Conservation (phyloP, 2,888 invertebrate genomes). For the Macropis europaea region DNA sequence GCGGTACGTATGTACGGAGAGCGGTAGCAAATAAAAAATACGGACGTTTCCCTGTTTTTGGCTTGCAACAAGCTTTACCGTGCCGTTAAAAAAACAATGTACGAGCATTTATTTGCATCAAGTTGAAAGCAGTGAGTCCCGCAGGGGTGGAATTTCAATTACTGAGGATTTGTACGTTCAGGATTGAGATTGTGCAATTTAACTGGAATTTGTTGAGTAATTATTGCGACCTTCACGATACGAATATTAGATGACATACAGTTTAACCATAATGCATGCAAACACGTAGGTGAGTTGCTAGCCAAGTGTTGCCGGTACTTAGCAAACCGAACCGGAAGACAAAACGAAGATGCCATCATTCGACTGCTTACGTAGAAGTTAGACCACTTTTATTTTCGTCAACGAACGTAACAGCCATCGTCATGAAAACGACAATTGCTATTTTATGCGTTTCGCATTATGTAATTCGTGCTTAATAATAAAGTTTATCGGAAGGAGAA, state of each 20-base stretch:
- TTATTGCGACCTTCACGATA: background rate
- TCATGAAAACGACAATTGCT: slow-evolving; percentile 16
- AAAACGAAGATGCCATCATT: slow-evolving; percentile 10
- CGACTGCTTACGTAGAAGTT: slow-evolving; percentile 6
- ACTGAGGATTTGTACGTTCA: background rate
- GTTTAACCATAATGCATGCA: background rate
- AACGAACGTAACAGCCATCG: slow-evolving; percentile 14
- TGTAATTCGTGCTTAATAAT: slow-evolving; percentile 4
- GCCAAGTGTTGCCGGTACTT: background rate
- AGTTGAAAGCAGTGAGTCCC: slow-evolving; percentile 27
- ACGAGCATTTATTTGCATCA: slow-evolving; percentile 11
- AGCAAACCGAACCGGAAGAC: slow-evolving; percentile 17
- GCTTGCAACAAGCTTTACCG: background rate
- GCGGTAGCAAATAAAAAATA: background rate
- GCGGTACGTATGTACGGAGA: background rate
- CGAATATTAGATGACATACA: background rate
- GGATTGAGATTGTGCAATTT: background rate
- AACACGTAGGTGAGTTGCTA: background rate
- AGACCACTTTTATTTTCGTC: slow-evolving; percentile 36
- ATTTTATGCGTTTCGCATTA: background rate
- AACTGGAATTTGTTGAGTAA: background rate
- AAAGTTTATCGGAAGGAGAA: background rate
- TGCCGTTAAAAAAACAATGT: background rate
- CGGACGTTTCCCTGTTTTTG: background rate
- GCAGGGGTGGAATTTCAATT: background rate